Evolutionary conservation across 2,797 vertebrate species (phyloP), one percentile per base, ranked within the genome.

Genomic region (Pseudotriccus pelzelni): DNA sequence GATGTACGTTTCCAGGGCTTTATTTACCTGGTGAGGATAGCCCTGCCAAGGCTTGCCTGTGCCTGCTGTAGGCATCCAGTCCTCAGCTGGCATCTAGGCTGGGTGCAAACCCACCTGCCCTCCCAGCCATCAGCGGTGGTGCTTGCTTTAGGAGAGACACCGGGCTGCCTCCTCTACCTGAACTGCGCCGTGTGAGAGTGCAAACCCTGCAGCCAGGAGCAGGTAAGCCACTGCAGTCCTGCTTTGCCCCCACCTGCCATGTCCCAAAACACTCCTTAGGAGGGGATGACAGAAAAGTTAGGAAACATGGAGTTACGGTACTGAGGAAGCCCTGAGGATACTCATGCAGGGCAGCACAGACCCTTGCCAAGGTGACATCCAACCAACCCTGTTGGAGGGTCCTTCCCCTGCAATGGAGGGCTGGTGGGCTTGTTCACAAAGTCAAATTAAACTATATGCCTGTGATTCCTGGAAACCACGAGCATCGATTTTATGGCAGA

Each of bases 401-500:
- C 15, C 24, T 58, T 11, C 7, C 9, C 14, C n/a, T 64, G 46
- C 1, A 3, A 6, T 39, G 60, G 28, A 23, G 22, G 13, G 24
- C 15, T 58, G 53, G 18, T 10, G 36, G 32, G 34, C 34, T 87
- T 43, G 19, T 60, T 81, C 66, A 36, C 34, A 39, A 76, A 7
- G 4, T 41, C 72, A 89, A 52, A 83, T 58, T 55, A 37, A 50
- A 32, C 47, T 36, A 4, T 8, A 6, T 12, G 19, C 23, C 36
- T 67, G 66, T 0, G 6, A 56, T 36, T 83, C 20, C 58, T 72
- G n/a, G 32, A 69, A 69, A 23, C 46, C 1, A 1, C 1, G 13
- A n/a, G n/a, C 25, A 27, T 4, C 0, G 0, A 24, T 87, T 60
- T 73, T 39, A 22, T 0, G 1, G 30, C 49, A 90, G 73, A 63